Percentiles rank a stretch among this genome's conserved stretches.
Evolutionary conservation across 2,113 vertebrate genomes (phyloP).

Genomic region (Siphamia tubifer): DNA sequence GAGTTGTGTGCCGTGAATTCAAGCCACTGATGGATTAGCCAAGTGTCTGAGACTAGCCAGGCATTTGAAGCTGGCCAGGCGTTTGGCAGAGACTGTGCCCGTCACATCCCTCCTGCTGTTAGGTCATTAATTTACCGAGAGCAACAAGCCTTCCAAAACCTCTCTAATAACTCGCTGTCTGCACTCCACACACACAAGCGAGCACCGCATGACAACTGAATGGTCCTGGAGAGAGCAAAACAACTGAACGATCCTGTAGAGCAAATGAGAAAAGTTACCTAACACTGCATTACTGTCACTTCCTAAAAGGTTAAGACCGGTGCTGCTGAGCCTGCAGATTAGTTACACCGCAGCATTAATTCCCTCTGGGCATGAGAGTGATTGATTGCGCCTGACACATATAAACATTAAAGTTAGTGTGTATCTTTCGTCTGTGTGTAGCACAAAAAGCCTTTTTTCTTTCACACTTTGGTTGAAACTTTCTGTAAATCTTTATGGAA

Average conservation of each 20-base stretch:
- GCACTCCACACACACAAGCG: slow-evolving; percentile 13
- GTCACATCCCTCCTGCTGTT: slow-evolving; percentile 61
- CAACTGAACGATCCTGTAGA: slow-evolving; percentile 28
- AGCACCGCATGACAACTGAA: slow-evolving; percentile 42
- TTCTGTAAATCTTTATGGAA: neutral
- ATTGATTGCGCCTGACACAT: slow-evolving; percentile 47
- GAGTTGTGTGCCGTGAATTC: slow-evolving; percentile 31
- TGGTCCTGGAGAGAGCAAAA: slow-evolving; percentile 21
- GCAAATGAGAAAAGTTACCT: slow-evolving; percentile 27
- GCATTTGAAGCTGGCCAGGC: slow-evolving; percentile 45
- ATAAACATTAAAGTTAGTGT: slow-evolving; percentile 16
- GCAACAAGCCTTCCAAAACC: slow-evolving; percentile 50
- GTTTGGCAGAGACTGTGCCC: slow-evolving; percentile 54
- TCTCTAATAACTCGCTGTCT: slow-evolving; percentile 56
- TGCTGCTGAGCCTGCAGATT: slow-evolving; percentile 50
- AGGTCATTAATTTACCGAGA: slow-evolving; percentile 67
- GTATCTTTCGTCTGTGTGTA: neutral
- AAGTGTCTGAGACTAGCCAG: slow-evolving; percentile 33
- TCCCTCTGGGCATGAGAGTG: slow-evolving; percentile 24
- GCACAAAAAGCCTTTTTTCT: neutral
- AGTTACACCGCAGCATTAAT: slow-evolving; percentile 37
- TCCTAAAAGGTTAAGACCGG: slow-evolving; percentile 44
- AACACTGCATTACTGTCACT: slow-evolving; percentile 41
- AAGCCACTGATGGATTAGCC: slow-evolving; percentile 55
- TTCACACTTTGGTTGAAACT: neutral